A percentile compares a stretch with the other conserved stretches of the same genome.
Conservation (phyloP, 2,888 invertebrate species). For the Lithophane semibrunnea region DNA sequence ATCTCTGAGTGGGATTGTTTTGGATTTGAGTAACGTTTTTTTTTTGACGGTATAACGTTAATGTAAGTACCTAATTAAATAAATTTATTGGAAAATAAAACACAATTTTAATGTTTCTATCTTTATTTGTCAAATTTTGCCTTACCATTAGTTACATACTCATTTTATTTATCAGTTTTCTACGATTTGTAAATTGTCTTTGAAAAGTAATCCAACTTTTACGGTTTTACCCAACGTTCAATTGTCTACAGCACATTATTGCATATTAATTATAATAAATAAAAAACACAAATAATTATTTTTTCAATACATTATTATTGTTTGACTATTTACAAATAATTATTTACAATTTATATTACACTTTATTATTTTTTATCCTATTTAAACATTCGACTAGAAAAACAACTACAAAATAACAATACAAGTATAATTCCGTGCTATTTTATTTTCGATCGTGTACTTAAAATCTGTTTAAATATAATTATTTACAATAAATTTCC, state of each 20-base stretch:
- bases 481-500: slow-evolving; percentile 58
- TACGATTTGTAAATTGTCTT: slow-evolving; percentile 62
- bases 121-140: slow-evolving; percentile 89
- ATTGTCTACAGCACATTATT: slow-evolving; percentile 55
- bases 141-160: slow-evolving; percentile 74
- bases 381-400: slow-evolving; percentile 72
- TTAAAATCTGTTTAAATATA: slow-evolving; percentile 52
- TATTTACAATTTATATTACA: slow-evolving; percentile 68
- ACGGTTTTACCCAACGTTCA: slow-evolving; percentile 51
- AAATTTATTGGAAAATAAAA: slow-evolving; percentile 65
- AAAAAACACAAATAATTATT: slow-evolving; percentile 38
- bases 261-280: slow-evolving; percentile 44
- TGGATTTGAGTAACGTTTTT: neutral
- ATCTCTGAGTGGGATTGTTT: neutral
- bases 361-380: slow-evolving; percentile 48
- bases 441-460: slow-evolving; percentile 66
- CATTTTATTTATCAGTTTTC: slow-evolving; percentile 69
- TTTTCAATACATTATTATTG: slow-evolving; percentile 24
- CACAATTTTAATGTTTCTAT: slow-evolving; percentile 77
- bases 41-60: neutral
- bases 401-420: slow-evolving; percentile 70
- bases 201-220: slow-evolving; percentile 58
- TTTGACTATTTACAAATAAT: slow-evolving; percentile 65
- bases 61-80: neutral
- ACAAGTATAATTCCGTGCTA: slow-evolving; percentile 72